phyloP scores from a whole-genome alignment of 2,113 vertebrate genomes.

The Spizaetus ornatus region DNA sequence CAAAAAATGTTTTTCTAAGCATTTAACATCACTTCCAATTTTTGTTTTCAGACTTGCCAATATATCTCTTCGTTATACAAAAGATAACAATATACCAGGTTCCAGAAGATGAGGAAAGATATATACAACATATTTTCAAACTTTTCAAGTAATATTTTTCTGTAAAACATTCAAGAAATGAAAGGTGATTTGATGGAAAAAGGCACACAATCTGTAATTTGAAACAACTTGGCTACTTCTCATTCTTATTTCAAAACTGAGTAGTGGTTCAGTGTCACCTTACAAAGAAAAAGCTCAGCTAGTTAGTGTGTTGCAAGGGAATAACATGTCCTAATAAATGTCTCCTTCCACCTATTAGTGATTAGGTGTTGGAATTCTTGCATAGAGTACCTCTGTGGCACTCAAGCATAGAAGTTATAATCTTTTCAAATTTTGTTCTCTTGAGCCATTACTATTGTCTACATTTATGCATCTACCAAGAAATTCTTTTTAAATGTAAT shows the following conservation, averaged over 20 bases:
- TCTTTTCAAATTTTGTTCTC: not conserved
- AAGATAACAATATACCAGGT: not conserved
- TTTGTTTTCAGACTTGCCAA: not conserved
- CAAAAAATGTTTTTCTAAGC: not conserved
- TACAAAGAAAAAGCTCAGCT: not conserved
- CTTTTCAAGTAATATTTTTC: not conserved
- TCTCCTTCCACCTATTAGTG: not conserved
- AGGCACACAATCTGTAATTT: not conserved
- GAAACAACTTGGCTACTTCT: not conserved
- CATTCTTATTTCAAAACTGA: not conserved
- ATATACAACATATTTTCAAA: not conserved
- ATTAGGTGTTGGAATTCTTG: not conserved
- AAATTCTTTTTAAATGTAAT: not conserved
- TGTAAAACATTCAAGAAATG: not conserved
- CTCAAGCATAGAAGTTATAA: not conserved
- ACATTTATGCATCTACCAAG: not conserved
- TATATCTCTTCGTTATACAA: not conserved
- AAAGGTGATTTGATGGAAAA: not conserved
- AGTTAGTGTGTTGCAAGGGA: not conserved
- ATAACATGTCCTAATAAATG: not conserved
- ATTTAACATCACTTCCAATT: not conserved
- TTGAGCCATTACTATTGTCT: not conserved
- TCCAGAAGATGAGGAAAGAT: not conserved
- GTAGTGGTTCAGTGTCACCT: not conserved
- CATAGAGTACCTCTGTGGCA: not conserved